These are phyloP conservation scores for Squalus acanthias DNA, from an alignment of 2,797 vertebrate genomes.

Conservation along the genomic window DNA sequence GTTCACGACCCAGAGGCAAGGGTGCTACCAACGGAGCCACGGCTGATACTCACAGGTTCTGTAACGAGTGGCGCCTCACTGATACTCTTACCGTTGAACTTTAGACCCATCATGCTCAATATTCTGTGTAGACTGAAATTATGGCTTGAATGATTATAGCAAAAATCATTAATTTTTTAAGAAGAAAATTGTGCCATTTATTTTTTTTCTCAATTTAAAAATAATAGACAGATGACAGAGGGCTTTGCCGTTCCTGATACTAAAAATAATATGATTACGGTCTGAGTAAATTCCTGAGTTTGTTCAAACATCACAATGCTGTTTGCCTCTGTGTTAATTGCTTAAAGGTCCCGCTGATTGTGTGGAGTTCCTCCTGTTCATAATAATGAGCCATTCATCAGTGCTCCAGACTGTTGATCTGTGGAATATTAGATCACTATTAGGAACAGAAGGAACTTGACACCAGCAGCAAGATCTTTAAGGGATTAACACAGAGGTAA, in stretches of 20 bases:
- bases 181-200: background rate
- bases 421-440: background rate
- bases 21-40: too few relatives aligned
- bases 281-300: background rate
- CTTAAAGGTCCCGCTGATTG: background rate
- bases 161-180: background rate
- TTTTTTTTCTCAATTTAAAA: too few relatives aligned
- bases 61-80: background rate
- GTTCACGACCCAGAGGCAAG: too few relatives aligned
- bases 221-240: background rate
- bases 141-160: background rate
- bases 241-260: background rate
- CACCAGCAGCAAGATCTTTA: background rate
- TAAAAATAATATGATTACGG: background rate
- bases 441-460: background rate
- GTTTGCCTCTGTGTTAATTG: background rate
- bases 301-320: background rate
- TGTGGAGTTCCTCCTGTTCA: background rate
- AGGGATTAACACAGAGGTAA: background rate
- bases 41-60: background rate
- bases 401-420: slow-evolving; percentile 10
- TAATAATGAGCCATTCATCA: background rate
- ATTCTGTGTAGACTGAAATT: background rate
- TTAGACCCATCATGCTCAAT: background rate
- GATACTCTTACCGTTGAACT: background rate